These are phyloP conservation scores for Athrips mouffetella DNA, from an alignment of 2,888 invertebrate species.

Conservation along the genomic window DNA sequence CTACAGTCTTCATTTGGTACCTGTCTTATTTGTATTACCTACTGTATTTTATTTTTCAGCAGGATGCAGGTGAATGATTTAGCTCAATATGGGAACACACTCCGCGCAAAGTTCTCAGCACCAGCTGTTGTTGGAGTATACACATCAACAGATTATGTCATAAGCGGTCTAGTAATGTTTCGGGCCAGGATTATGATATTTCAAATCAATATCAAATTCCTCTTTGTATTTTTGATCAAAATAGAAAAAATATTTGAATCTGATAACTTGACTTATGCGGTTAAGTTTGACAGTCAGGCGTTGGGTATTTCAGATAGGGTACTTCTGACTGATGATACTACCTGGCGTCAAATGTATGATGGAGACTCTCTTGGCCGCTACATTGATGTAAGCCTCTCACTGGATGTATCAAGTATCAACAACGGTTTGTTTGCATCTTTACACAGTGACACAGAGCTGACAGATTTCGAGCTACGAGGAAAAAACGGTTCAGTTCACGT, in stretches of 20 bases:
- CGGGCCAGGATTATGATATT: neutral
- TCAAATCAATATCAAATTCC: slow-evolving; percentile 2
- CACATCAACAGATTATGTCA: neutral
- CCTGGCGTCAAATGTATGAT: slow-evolving; percentile 2
- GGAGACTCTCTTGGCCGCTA: neutral
- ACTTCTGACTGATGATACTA: neutral
- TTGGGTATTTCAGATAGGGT: neutral
- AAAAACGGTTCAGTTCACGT: neutral
- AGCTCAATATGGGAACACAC: neutral
- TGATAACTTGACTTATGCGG: neutral
- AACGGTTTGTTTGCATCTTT: neutral
- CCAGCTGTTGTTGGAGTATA: neutral
- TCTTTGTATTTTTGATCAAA: slow-evolving; percentile 1
- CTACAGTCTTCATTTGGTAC: too few species aligned
- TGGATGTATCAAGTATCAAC: neutral
- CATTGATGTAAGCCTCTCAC: neutral
- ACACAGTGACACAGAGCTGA: neutral
- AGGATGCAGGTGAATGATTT: slow-evolving; percentile 2
- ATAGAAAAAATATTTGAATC: neutral
- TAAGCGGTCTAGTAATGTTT: neutral
- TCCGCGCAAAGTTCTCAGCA: neutral
- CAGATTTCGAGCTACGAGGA: neutral
- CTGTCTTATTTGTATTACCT: too few species aligned
- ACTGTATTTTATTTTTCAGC: neutral
- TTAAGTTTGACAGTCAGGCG: neutral